These are phyloP conservation scores for Pungitius pungitius DNA, from an alignment of 2,113 vertebrate genomes.

Conservation along the genomic window DNA sequence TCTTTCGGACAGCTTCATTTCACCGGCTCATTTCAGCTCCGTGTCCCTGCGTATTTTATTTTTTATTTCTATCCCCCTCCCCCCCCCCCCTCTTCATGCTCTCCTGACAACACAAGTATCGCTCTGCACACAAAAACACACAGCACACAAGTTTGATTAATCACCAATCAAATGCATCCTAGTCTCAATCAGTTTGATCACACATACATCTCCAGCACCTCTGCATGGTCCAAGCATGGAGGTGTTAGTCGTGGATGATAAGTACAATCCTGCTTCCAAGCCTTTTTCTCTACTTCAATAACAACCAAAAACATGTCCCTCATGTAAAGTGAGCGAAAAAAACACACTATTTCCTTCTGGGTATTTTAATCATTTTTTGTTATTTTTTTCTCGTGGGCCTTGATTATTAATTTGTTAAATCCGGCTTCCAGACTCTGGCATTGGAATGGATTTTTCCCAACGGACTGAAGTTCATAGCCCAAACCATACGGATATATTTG, in stretches of 20 bases:
- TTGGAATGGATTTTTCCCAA: background rate
- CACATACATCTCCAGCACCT: background rate
- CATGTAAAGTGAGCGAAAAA: too few relatives aligned
- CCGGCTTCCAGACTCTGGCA: background rate
- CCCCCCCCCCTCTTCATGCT: background rate
- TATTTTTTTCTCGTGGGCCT: background rate
- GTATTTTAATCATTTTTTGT: background rate
- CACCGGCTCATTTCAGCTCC: conserved; percentile 24
- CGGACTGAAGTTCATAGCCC: background rate
- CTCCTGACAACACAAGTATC: background rate
- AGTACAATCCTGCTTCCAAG: too few relatives aligned
- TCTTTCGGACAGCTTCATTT: conserved; percentile 47
- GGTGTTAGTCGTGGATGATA: background rate
- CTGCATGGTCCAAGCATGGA: background rate
- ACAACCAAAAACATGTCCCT: too few relatives aligned
- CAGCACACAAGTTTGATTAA: background rate
- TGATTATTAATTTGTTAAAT: background rate
- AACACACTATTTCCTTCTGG: too few relatives aligned
- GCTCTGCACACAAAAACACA: background rate
- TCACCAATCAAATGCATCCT: background rate
- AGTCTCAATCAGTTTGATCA: background rate
- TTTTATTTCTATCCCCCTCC: conserved; percentile 15
- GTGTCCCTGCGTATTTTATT: conserved; percentile 18
- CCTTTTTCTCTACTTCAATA: too few relatives aligned
- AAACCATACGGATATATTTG: background rate